These are phyloP conservation scores for Nyctibius bracteatus DNA, from an alignment of 2,113 vertebrate genomes.

Conservation along the genomic window DNA sequence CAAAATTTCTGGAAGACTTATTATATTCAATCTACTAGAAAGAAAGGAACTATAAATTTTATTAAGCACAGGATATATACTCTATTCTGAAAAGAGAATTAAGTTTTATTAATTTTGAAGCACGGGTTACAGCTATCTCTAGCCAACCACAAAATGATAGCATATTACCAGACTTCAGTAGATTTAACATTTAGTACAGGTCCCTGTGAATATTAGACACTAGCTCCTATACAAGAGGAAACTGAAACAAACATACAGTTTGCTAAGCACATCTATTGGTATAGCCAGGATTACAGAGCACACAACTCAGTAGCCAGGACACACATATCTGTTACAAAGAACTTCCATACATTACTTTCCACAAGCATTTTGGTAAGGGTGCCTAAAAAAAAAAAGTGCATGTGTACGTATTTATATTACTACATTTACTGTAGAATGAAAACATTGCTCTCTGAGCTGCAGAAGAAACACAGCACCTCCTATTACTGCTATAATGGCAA, in stretches of 20 bases:
- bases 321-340: background rate
- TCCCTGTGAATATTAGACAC: background rate
- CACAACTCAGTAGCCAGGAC: no score
- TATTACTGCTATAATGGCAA: background rate
- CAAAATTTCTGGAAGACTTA: background rate
- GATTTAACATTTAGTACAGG: background rate
- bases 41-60: background rate
- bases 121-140: background rate
- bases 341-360: background rate
- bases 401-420: background rate
- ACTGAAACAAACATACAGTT: background rate
- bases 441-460: background rate
- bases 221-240: background rate
- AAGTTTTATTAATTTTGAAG: background rate
- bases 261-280: background rate
- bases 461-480: background rate
- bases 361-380: rapidly evolving
- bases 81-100: background rate
- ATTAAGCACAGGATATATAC: background rate
- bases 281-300: background rate
- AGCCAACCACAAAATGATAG: background rate
- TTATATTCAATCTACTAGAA: background rate
- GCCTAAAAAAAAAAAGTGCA: background rate
- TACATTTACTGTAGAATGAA: background rate
- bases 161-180: background rate